Evolutionary conservation across 2,113 vertebrate genomes (phyloP), one percentile per base, ranked within the genome.

Genomic region (Cololabis saira): DNA sequence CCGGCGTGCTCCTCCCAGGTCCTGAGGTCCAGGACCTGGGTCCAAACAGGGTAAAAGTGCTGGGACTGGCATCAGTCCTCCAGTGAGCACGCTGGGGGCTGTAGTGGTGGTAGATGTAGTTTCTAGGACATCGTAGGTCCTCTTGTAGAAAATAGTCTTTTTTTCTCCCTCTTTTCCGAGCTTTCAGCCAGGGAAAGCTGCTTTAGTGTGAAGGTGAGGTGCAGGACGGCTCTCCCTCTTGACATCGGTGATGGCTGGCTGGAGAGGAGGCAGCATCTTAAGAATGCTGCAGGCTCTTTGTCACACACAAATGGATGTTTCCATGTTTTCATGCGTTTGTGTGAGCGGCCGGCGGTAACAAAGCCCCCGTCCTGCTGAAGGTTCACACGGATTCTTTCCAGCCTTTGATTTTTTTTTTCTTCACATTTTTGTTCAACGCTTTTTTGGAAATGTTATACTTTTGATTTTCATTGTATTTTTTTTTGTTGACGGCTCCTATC

Each of bases 41-140:
- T 92, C 93, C 89, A 94, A 96, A 98, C 96, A 98, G 96, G 97
- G 97, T 98, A 97, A 96, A 95, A 96, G 95, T 95, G 94, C 87
- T 86, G 81, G 81, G 83, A 84, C 72, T 86, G 83, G 71, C 93
- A 92, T 95, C 90, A 90, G 88, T 88, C 83, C 92, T 91, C 95
- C 95, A 93, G 95, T 92, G 94, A 93, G 93, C 91, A 91, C 76
- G 91, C 93, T 92, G 92, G 91, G 88, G 94, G 94, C 93, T 90
- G 73, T 92, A 85, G 87, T 84, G 74, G 88, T 92, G 47, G 82
- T 93, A 92, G 87, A 83, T 2, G 61, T 94, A 93, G 91, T 19
- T 78, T 78, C 50, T 81, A 69, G 85, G 89, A 91, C 88, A 85
- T 90, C 4, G 92, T 96, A 95, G 95, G 94, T 97, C 94, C 91